phyloP scores from a whole-genome alignment of 2,888 invertebrate genomes.

The Lepidochitona cinerea region DNA sequence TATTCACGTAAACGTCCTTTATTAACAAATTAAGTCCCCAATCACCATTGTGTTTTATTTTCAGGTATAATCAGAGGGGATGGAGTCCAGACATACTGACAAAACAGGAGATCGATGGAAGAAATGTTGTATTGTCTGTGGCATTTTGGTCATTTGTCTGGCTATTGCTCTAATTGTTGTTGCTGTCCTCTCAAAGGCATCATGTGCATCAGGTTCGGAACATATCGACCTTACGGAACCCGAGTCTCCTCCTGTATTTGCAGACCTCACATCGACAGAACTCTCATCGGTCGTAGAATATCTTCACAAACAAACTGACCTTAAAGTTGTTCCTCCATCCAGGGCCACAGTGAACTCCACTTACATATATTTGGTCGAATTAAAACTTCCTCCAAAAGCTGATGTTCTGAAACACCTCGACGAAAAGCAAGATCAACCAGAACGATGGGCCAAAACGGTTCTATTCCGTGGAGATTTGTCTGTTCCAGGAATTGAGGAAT shows the following conservation, averaged over 20 bases:
- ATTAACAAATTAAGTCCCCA: no score
- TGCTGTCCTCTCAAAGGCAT: not conserved
- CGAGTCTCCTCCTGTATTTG: not conserved
- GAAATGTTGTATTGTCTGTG: not conserved
- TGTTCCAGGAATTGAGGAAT: conserved; percentile 40
- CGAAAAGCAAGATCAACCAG: conserved; percentile 23
- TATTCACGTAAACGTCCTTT: no score
- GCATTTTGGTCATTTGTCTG: not conserved
- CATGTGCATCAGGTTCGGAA: not conserved
- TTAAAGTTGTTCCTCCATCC: not conserved
- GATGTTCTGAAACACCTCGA: conserved; percentile 37
- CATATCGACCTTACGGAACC: not conserved
- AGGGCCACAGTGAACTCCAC: conserved; percentile 17
- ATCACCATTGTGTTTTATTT: no score
- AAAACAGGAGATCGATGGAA: conserved; percentile 6
- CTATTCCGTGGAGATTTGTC: conserved; percentile 30
- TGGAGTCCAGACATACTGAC: no score
- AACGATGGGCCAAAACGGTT: conserved; percentile 40
- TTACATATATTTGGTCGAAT: conserved; percentile 36
- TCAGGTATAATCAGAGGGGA: no score
- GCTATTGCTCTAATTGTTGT: not conserved
- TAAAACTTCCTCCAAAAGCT: conserved; percentile 43
- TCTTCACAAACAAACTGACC: not conserved
- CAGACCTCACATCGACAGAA: not conserved
- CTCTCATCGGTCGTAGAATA: not conserved